phyloP scores from a whole-genome alignment of 2,113 vertebrate genomes.

The Stomatorhinus ivindoensis region DNA sequence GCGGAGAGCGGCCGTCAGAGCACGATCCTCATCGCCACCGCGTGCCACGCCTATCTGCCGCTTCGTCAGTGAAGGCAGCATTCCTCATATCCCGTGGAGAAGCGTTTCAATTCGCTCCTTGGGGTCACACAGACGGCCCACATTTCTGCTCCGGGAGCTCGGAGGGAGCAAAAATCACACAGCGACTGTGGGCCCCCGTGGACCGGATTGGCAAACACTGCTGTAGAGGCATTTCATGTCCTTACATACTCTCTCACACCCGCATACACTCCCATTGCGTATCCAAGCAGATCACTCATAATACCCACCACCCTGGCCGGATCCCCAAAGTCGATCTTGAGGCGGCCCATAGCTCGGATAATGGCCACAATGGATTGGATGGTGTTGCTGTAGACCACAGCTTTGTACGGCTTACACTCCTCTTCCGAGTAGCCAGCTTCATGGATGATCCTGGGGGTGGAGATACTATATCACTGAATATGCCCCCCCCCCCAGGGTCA shows the following conservation, averaged over 20 bases:
- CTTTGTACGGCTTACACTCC: conserved; percentile 97
- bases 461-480: not conserved
- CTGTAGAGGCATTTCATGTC: not conserved
- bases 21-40: not conserved
- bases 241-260: not conserved
- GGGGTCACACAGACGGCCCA: not conserved
- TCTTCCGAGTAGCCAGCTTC: conserved; percentile 97
- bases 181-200: not conserved
- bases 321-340: conserved; percentile 94
- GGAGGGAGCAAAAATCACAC: not conserved
- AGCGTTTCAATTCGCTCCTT: not conserved
- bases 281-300: not conserved
- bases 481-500: not conserved
- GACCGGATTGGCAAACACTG: not conserved
- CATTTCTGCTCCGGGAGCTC: not conserved
- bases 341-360: conserved; percentile 92
- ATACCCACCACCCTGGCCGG: conserved; percentile 78
- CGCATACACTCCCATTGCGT: not conserved
- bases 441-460: conserved; percentile 82
- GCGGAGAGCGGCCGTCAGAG: conserved; percentile 1
- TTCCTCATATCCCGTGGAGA: not conserved
- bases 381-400: conserved; percentile 98
- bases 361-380: conserved; percentile 98
- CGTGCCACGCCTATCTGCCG: not conserved
- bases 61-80: not conserved